Evolutionary conservation across 2,113 vertebrate species (phyloP).

Genomic region (Microcebus tavaratra): DNA sequence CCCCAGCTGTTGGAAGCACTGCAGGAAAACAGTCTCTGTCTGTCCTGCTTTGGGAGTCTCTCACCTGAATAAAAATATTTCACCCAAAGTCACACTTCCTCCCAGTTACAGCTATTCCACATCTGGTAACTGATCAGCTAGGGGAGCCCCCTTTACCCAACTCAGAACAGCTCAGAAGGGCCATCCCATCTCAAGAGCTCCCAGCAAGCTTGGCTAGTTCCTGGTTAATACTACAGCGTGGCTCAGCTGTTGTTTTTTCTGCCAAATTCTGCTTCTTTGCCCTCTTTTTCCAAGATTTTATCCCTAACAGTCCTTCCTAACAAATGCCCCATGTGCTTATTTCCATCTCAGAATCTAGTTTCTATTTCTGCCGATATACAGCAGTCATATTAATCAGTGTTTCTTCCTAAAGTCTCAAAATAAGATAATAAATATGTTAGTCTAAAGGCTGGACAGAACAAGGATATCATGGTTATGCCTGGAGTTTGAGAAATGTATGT

Average conservation of each 20-base stretch:
- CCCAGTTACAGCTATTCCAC: not conserved
- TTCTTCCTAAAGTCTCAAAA: not conserved
- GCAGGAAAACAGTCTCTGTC: not conserved
- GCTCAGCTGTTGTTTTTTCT: not conserved
- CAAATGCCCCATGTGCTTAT: not conserved
- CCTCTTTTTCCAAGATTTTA: not conserved
- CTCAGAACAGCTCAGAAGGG: not conserved
- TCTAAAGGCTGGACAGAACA: not conserved
- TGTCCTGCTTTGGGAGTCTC: not conserved
- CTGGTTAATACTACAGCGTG: not conserved
- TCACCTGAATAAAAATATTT: not conserved
- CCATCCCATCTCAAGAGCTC: not conserved
- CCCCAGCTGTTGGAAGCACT: not conserved
- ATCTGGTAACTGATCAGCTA: not conserved
- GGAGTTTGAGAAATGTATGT: not conserved
- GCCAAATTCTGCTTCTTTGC: not conserved
- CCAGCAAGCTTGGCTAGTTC: not conserved
- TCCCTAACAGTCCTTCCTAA: not conserved
- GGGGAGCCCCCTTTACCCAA: not conserved
- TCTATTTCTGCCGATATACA: not conserved
- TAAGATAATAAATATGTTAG: not conserved
- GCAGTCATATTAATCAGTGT: not conserved
- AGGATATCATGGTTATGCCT: not conserved
- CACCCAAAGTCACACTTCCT: rapidly evolving
- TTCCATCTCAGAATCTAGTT: not conserved